Evolutionary conservation across 37 sponge, comb jelly and placozoan genomes (phyloP).

Genomic region (Ephydatia muelleri): DNA sequence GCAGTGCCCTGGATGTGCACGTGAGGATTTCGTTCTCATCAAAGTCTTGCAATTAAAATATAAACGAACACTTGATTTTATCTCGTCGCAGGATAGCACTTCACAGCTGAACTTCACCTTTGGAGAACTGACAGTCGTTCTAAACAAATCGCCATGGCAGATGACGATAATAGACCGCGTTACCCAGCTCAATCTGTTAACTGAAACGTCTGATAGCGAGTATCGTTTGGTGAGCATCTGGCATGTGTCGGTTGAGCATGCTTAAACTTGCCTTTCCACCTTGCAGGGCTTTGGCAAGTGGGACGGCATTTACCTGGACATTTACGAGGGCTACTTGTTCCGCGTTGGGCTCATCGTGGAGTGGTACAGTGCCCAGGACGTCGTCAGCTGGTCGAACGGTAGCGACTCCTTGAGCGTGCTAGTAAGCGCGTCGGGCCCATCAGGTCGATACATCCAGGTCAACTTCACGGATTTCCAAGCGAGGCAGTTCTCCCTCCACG

Average conservation of each 20-base stretch:
- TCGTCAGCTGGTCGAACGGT: slow-evolving; percentile 15
- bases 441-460: slow-evolving; percentile 20
- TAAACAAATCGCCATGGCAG: slow-evolving; percentile 48
- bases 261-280: neutral
- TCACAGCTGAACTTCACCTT: slow-evolving; percentile 27
- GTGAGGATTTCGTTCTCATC: neutral
- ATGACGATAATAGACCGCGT: slow-evolving; percentile 9
- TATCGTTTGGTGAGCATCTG: neutral
- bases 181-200: neutral
- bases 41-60: neutral
- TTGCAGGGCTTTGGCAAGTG: slow-evolving; percentile 58
- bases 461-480: neutral
- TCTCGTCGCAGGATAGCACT: neutral
- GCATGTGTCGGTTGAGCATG: too few relatives aligned
- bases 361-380: slow-evolving; percentile 46
- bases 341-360: slow-evolving; percentile 37
- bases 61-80: neutral
- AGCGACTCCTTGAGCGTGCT: slow-evolving; percentile 2
- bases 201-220: neutral
- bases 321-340: slow-evolving; percentile 66
- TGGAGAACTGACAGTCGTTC: slow-evolving; percentile 29
- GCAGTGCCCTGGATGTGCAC: neutral
- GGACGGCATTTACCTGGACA: slow-evolving; percentile 43
- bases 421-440: slow-evolving; percentile 28
- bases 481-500: slow-evolving; percentile 38